Conservation (phyloP, 2,888 invertebrate genomes). For the Sarcophaga rosellei region DNA sequence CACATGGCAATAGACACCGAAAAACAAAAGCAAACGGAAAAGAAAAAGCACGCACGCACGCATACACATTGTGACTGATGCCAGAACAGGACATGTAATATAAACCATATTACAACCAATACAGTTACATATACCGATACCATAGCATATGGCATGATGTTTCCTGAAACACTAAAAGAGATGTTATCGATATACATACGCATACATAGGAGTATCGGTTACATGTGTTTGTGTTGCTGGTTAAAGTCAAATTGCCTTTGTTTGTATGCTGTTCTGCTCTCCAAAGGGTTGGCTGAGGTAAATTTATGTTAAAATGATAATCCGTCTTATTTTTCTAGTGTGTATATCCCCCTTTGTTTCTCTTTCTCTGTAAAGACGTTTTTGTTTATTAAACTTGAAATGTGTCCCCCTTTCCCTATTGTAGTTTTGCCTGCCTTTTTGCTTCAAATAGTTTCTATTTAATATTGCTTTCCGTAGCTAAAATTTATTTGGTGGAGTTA, state of each 20-base stretch:
- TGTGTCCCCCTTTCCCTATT: neutral
- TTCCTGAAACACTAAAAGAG: no score
- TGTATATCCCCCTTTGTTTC: neutral
- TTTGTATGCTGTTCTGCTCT: neutral
- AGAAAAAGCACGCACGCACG: neutral
- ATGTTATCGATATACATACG: neutral
- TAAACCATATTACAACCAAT: neutral
- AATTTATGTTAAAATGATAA: constrained; percentile 2
- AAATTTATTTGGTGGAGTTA: neutral
- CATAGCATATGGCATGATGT: no score
- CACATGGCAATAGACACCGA: constrained; percentile 26
- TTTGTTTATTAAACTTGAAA: constrained; percentile 2
- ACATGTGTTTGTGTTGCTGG: neutral
- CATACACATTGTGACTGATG: neutral
- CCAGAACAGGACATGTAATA: neutral
- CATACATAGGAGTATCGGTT: neutral
- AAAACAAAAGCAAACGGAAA: neutral
- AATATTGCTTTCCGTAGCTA: neutral
- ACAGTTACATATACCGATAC: neutral
- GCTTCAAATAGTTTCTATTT: neutral
- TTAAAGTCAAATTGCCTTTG: neutral
- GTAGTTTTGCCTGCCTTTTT: no score
- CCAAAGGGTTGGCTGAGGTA: constrained; percentile 4
- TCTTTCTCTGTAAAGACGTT: neutral
- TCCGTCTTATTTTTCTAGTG: constrained; percentile 12